Evolutionary conservation across 2,888 invertebrate genomes (phyloP).

Genomic region (Cyclophora albipunctata): DNA sequence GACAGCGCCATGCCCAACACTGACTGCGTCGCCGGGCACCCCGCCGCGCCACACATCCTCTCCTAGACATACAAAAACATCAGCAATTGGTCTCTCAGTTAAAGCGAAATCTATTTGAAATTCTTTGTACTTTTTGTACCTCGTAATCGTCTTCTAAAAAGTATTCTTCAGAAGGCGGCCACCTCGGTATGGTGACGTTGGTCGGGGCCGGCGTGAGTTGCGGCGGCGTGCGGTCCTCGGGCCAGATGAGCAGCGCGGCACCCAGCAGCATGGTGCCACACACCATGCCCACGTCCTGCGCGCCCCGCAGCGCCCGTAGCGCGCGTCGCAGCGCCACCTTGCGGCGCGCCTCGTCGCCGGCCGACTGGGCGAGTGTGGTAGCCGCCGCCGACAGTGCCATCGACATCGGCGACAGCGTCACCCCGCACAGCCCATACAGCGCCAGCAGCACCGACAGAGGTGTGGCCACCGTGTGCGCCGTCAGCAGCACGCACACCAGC

Average conservation of each 20-base stretch:
- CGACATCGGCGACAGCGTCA: slow-evolving; percentile 75
- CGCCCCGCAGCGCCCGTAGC: slow-evolving; percentile 56
- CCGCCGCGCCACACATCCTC: slow-evolving; percentile 52
- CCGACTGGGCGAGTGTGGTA: slow-evolving; percentile 74
- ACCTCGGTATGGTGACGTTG: slow-evolving; percentile 51
- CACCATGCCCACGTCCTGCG: slow-evolving; percentile 64
- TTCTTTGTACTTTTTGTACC: slow-evolving; percentile 30
- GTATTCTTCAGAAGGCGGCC: slow-evolving; percentile 65
- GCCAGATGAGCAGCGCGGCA: slow-evolving; percentile 67
- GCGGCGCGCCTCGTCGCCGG: slow-evolving; percentile 57
- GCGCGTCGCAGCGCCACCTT: slow-evolving; percentile 57
- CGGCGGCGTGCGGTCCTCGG: slow-evolving; percentile 57
- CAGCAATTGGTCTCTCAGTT: neutral
- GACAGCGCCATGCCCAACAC: slow-evolving; percentile 47
- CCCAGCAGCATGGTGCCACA: slow-evolving; percentile 58
- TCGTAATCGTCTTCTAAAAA: slow-evolving; percentile 74
- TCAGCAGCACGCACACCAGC: slow-evolving; percentile 75
- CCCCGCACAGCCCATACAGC: slow-evolving; percentile 69
- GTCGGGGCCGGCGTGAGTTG: slow-evolving; percentile 53
- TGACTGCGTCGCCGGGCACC: slow-evolving; percentile 57
- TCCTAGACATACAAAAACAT: slow-evolving; percentile 35
- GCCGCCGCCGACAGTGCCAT: slow-evolving; percentile 74
- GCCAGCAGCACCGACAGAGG: slow-evolving; percentile 50
- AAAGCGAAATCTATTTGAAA: too few species aligned
- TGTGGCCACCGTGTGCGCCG: slow-evolving; percentile 70